Percentiles rank a stretch among this genome's conserved stretches.
These are phyloP conservation scores for Anticlea derivata DNA, from an alignment of 2,888 invertebrate species.

Conservation along the genomic window DNA sequence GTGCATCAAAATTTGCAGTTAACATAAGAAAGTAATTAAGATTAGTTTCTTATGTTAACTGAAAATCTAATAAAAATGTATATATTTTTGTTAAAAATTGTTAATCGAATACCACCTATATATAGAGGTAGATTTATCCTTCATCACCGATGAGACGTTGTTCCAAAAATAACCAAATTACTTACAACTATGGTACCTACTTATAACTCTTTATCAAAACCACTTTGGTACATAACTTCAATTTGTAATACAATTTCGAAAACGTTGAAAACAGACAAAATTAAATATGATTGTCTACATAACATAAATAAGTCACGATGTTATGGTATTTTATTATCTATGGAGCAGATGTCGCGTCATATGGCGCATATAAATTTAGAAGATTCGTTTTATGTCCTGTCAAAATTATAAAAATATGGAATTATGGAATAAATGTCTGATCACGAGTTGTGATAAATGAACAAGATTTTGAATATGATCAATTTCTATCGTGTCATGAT, in stretches of 20 bases:
- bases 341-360: constrained; percentile 57
- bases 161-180: too few species aligned
- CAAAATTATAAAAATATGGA: constrained; percentile 47
- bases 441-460: constrained; percentile 5
- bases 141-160: too few species aligned
- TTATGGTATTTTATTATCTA: constrained; percentile 46
- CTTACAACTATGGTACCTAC: too few species aligned
- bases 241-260: constrained; percentile 15
- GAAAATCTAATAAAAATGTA: too few species aligned
- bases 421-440: constrained; percentile 32
- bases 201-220: too few species aligned
- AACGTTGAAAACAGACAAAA: constrained; percentile 40
- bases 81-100: too few species aligned
- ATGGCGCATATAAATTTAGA: constrained; percentile 52
- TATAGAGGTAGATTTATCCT: too few species aligned
- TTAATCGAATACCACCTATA: too few species aligned
- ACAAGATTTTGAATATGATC: constrained; percentile 1
- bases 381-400: constrained; percentile 45
- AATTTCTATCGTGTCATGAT: constrained; percentile 3
- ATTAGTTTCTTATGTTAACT: too few species aligned
- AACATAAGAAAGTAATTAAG: too few species aligned
- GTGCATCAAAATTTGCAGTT: too few species aligned
- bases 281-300: constrained; percentile 39
- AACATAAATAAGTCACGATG: constrained; percentile 52
- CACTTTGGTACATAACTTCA: too few species aligned